Percentiles rank a stretch among this genome's conserved stretches.
phyloP scores from a whole-genome alignment of 1,140 invertebrate species.

The Aphaenogaster floridana region DNA sequence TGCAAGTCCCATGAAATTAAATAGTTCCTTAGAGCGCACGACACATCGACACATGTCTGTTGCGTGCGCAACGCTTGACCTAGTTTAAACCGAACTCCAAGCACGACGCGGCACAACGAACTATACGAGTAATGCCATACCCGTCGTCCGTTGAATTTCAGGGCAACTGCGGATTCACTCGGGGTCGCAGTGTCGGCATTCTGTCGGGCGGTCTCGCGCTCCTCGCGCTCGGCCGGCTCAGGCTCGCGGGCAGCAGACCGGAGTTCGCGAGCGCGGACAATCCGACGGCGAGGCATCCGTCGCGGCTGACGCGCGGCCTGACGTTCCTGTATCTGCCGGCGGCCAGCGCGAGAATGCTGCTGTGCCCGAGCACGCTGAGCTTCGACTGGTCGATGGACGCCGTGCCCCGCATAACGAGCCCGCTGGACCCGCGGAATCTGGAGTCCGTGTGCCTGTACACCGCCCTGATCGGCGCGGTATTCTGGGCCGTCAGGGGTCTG shows the following conservation, averaged over 20 bases:
- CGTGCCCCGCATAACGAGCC: slow-evolving; percentile 92
- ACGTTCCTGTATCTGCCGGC: slow-evolving; percentile 96
- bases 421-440: slow-evolving; percentile 92
- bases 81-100: not conserved
- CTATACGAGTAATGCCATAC: slow-evolving; percentile 31
- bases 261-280: slow-evolving; percentile 96
- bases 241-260: slow-evolving; percentile 86
- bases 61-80: not conserved
- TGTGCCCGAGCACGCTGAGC: slow-evolving; percentile 94
- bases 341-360: slow-evolving; percentile 94
- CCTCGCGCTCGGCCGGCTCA: slow-evolving; percentile 83
- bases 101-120: not conserved
- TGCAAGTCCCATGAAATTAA: not conserved
- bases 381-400: slow-evolving; percentile 99
- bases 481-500: slow-evolving; percentile 81
- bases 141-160: slow-evolving; percentile 61
- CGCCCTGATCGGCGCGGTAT: slow-evolving; percentile 82
- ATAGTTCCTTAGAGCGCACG: not conserved
- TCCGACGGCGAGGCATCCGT: slow-evolving; percentile 93
- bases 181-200: slow-evolving; percentile 79
- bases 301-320: slow-evolving; percentile 90
- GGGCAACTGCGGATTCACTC: slow-evolving; percentile 75
- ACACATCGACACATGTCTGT: not conserved
- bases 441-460: slow-evolving; percentile 91
- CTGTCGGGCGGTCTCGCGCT: slow-evolving; percentile 83